Conservation (phyloP, 2,113 vertebrate genomes). For the Leptodactylus fuscus region DNA sequence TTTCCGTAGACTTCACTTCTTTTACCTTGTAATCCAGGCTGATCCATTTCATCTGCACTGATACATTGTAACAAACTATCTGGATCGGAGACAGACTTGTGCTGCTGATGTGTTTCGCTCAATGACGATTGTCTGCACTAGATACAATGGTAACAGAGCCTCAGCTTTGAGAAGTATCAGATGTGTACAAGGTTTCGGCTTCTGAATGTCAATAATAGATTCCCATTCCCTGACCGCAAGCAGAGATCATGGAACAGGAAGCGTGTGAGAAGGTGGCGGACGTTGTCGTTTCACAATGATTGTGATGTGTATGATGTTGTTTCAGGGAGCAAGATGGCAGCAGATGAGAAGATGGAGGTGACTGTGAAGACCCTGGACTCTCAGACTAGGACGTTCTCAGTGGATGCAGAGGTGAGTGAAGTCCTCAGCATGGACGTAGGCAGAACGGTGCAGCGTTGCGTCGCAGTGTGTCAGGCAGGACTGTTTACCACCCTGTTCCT, state of each 20-base stretch:
- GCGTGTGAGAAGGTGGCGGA: background rate
- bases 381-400: slow-evolving; percentile 88
- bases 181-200: background rate
- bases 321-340: slow-evolving; percentile 72
- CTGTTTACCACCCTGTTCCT: background rate
- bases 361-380: slow-evolving; percentile 92
- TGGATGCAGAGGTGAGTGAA: slow-evolving; percentile 81
- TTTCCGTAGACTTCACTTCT: too few relatives aligned
- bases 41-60: too few relatives aligned
- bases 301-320: background rate
- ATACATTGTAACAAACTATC: too few relatives aligned
- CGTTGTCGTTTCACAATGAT: background rate
- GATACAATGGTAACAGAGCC: too few relatives aligned
- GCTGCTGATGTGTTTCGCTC: too few relatives aligned
- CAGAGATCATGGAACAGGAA: background rate
- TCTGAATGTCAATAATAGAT: too few relatives aligned
- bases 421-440: too few relatives aligned
- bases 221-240: background rate
- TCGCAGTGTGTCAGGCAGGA: too few relatives aligned
- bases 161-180: background rate
- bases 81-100: too few relatives aligned
- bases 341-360: slow-evolving; percentile 82
- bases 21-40: too few relatives aligned
- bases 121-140: too few relatives aligned
- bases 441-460: too few relatives aligned